Evolutionary conservation across 1,140 invertebrate species (phyloP), one percentile per base, ranked within the genome.

Genomic region (Nilaparvata lugens): DNA sequence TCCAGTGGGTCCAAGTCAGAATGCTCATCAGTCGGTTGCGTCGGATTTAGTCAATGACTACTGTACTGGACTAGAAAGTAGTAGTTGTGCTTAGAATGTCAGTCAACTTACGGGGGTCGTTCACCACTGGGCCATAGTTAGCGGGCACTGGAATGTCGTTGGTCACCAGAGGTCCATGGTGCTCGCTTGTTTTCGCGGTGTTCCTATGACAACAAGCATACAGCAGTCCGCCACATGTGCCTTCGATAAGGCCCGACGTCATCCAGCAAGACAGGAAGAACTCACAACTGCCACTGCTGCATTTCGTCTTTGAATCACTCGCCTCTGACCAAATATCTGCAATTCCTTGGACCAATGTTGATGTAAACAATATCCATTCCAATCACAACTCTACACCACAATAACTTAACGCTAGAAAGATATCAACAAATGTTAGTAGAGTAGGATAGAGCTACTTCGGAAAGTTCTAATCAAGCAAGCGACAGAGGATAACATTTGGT

Each of bases 191-290:
- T 68, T 88, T 82, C 57, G 85, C 82, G 63, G 83, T 81, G 75
- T 83, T 82, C 73, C 86, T 83, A 70, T 89, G 86, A 75, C 92
- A 95, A 80, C 93, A 95, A 62, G 89, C 89, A 70, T 85, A 89
- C 64, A 95, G 80, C 69, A 95, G 79, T 61, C 86, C 81, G 67
- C 83, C 78, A 75, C 91, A 95, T 67, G 87, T 83, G 67, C 87
- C 88, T 69, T 93, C 89, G 68, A 95, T 81, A 62, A 92, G 80
- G 61, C 92, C 92, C 63, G 90, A 89, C 48, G 87, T 83, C 79
- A 95, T 83, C 92, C 91, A 95, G 76, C 91, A 94, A 71, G 88
- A 84, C 66, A 95, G 79, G 79, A 94, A 93, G 78, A 94, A 94
- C 77, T 95, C 90, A 74, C 92, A 95, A 65, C 82, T 88, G 45